A percentile compares a stretch with the other conserved stretches of the same genome.
Evolutionary conservation across 2,797 vertebrate genomes (phyloP).

Genomic region (Perodicticus potto): DNA sequence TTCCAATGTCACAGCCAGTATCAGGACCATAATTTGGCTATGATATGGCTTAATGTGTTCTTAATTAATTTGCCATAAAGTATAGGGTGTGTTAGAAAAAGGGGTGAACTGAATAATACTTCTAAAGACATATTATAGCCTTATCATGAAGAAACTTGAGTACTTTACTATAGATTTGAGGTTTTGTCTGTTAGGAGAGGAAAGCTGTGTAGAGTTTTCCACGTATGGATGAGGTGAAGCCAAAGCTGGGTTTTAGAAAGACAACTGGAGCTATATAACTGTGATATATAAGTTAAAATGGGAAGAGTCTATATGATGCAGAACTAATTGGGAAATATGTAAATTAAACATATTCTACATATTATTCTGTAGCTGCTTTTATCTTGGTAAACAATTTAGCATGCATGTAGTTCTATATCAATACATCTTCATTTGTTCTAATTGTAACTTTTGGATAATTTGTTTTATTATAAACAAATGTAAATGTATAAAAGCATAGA

Average conservation of each 20-base stretch:
- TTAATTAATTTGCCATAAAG: neutral
- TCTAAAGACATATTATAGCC: neutral
- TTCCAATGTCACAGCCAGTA: neutral
- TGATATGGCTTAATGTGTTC: neutral
- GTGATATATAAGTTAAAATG: neutral
- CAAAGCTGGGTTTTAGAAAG: constrained; percentile 8
- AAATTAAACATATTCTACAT: neutral
- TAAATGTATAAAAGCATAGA: neutral
- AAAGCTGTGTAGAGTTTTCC: neutral
- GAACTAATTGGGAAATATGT: neutral
- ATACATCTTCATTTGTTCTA: neutral
- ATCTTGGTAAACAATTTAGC: neutral
- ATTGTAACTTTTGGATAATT: neutral
- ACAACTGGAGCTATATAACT: neutral
- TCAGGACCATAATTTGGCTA: neutral
- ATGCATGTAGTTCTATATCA: neutral
- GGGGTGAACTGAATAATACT: neutral
- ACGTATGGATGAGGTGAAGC: neutral
- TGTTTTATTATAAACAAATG: neutral
- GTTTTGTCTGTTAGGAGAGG: neutral
- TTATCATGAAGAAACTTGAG: neutral
- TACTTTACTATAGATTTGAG: neutral
- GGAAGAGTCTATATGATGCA: neutral
- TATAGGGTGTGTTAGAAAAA: neutral
- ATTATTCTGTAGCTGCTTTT: neutral